A percentile compares a stretch with the other conserved stretches of the same genome.
These are phyloP conservation scores for Gandaritis pyraliata DNA, from an alignment of 2,888 invertebrate species.

Conservation along the genomic window DNA sequence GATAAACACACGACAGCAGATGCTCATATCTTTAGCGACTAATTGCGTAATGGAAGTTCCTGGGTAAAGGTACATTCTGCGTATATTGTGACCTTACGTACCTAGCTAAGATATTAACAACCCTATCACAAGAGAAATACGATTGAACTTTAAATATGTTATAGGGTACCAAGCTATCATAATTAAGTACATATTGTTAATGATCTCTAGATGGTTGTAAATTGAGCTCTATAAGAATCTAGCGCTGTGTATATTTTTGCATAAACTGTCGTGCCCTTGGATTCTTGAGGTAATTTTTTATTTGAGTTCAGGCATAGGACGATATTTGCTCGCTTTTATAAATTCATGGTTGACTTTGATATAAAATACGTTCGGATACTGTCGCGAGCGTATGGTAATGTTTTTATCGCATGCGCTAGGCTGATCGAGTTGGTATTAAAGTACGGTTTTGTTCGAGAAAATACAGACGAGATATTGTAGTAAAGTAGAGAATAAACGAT, in stretches of 20 bases:
- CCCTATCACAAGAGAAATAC: background rate
- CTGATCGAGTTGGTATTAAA: conserved; percentile 67
- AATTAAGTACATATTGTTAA: background rate
- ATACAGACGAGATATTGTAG: conserved; percentile 41
- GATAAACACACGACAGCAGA: too few relatives aligned
- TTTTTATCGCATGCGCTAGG: conserved; percentile 63
- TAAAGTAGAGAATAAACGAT: conserved; percentile 36
- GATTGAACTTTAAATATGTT: background rate
- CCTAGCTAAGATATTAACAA: background rate
- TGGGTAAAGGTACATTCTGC: too few relatives aligned
- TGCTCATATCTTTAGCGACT: too few relatives aligned
- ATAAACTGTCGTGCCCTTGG: background rate
- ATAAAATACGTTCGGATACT: conserved; percentile 60
- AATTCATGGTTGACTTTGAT: conserved; percentile 58
- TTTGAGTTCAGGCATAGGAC: conserved; percentile 52
- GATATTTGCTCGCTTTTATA: conserved; percentile 50
- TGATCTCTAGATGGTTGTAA: conserved; percentile 45
- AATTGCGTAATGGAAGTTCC: too few relatives aligned
- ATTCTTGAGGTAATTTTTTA: conserved; percentile 32
- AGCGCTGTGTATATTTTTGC: conserved; percentile 1
- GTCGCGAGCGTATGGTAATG: conserved; percentile 66
- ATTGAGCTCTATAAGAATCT: conserved; percentile 40
- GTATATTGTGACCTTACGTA: too few relatives aligned
- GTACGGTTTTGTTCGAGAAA: conserved; percentile 48
- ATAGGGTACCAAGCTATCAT: background rate